Evolutionary conservation across 2,797 vertebrate species (phyloP).

Genomic region (Acrossocheilus wenchowensis): DNA sequence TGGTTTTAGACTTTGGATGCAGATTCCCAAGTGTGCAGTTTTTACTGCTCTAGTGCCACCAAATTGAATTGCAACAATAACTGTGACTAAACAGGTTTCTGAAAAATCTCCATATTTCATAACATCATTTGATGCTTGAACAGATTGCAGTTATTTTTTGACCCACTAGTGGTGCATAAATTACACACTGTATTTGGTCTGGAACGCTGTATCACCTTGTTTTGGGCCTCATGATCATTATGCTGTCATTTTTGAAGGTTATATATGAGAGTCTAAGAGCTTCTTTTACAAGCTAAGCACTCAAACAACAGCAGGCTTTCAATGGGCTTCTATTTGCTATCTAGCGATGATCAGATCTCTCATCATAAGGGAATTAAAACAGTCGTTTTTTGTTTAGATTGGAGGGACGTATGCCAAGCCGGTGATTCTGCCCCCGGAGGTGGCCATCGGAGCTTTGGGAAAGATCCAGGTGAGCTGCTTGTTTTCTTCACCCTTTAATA

Average conservation of each 20-base stretch:
- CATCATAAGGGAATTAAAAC: neutral
- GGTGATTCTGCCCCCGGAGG: conserved; percentile 91
- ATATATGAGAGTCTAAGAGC: neutral
- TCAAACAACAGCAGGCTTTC: neutral
- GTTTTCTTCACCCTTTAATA: conserved; percentile 36
- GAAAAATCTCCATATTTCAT: neutral
- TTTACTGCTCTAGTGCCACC: neutral
- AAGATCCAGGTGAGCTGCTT: conserved; percentile 84
- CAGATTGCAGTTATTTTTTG: neutral
- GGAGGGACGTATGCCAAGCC: conserved; percentile 93
- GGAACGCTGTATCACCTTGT: neutral
- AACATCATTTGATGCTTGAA: neutral
- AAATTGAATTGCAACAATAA: neutral
- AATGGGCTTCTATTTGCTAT: neutral
- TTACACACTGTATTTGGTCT: neutral
- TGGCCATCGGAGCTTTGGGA: conserved; percentile 91
- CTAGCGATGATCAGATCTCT: conserved; percentile 4
- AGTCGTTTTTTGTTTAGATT: conserved; percentile 74
- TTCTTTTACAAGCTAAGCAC: neutral
- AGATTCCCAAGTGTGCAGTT: neutral
- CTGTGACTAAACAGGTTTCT: no score
- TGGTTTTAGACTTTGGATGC: neutral
- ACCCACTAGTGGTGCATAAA: neutral
- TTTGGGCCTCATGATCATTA: conserved; percentile 1
- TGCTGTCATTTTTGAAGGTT: neutral